phyloP scores from a whole-genome alignment of 1,140 invertebrate genomes.

The Zophobas atratus region DNA sequence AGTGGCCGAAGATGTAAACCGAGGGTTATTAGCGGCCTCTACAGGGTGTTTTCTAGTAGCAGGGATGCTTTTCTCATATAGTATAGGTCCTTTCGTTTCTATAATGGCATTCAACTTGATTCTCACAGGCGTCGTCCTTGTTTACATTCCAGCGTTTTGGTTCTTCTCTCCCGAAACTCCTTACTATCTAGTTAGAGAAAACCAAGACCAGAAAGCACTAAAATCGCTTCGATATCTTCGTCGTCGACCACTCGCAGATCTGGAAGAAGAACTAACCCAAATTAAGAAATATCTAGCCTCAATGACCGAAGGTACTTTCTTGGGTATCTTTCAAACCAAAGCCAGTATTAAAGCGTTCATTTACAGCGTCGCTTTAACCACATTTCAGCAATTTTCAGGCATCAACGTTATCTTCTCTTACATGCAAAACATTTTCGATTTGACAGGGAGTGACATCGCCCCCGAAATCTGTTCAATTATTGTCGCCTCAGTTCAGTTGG shows the following conservation, averaged over 20 bases:
- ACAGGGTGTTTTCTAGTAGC: slow-evolving; percentile 54
- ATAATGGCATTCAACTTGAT: slow-evolving; percentile 69
- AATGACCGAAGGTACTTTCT: slow-evolving; percentile 14
- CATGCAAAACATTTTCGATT: slow-evolving; percentile 31
- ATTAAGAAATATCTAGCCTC: slow-evolving; percentile 2
- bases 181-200: slow-evolving; percentile 76
- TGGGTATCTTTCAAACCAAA: slow-evolving; percentile 24
- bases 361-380: slow-evolving; percentile 6
- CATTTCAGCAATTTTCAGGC: slow-evolving; percentile 23
- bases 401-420: slow-evolving; percentile 34
- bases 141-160: slow-evolving; percentile 71
- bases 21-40: slow-evolving; percentile 69
- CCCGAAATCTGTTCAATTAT: slow-evolving; percentile 28
- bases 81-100: slow-evolving; percentile 56
- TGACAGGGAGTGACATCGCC: slow-evolving; percentile 8
- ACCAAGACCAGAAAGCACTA: slow-evolving; percentile 75
- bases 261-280: slow-evolving; percentile 13
- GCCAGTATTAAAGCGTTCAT: slow-evolving; percentile 18
- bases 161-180: slow-evolving; percentile 82
- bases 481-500: slow-evolving; percentile 5
- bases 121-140: slow-evolving; percentile 67
- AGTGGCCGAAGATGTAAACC: slow-evolving; percentile 76
- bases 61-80: slow-evolving; percentile 59
- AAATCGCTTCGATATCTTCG: slow-evolving; percentile 69
- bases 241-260: not conserved